phyloP scores from a whole-genome alignment of 2,113 vertebrate genomes.

The Lycaon pictus region DNA sequence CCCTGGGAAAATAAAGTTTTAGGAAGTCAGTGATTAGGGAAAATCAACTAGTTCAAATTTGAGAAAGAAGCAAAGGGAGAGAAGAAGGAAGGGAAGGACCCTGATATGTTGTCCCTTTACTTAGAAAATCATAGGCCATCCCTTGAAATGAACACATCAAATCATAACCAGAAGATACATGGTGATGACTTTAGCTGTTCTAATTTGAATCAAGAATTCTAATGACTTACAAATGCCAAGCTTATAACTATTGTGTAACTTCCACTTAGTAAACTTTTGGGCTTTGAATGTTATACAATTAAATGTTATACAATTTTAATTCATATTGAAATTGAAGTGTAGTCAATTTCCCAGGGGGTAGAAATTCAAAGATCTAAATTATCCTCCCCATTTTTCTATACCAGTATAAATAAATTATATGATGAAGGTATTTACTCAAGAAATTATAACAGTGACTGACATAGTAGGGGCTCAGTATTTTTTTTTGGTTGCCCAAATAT shows the following conservation, averaged over 20 bases:
- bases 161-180: neutral
- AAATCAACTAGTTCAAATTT: neutral
- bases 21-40: neutral
- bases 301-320: neutral
- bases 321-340: neutral
- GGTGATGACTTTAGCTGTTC: neutral
- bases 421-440: neutral
- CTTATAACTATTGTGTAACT: neutral
- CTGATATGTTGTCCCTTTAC: neutral
- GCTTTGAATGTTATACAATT: neutral
- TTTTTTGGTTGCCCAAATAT: neutral
- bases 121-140: neutral
- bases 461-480: neutral
- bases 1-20: neutral
- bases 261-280: conserved; percentile 19
- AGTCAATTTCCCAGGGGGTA: neutral
- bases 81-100: neutral
- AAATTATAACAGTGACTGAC: neutral
- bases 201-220: conserved; percentile 2
- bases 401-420: neutral
- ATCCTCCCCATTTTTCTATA: conserved; percentile 16
- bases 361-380: neutral
- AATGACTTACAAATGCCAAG: neutral
- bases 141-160: neutral
- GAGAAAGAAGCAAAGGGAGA: neutral